Percentiles rank a stretch among this genome's conserved stretches.
Conservation (phyloP, 2,113 vertebrate genomes). For the Cromileptes altivelis region DNA sequence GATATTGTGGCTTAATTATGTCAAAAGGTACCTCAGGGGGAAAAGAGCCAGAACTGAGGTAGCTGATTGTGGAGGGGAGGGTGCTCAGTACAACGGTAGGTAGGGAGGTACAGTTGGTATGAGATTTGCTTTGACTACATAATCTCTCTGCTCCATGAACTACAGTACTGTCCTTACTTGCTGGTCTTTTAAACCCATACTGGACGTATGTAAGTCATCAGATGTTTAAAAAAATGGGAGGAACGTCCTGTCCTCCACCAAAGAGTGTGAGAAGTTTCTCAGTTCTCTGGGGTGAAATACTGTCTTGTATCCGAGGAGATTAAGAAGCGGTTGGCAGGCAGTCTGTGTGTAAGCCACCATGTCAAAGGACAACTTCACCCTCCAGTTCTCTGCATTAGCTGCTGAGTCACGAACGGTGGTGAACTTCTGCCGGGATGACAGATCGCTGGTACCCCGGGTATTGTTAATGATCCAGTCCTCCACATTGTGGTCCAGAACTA, state of each 20-base stretch:
- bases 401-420: conserved; percentile 94
- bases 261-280: conserved; percentile 90
- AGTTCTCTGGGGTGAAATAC: conserved; percentile 90
- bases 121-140: background rate
- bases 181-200: conserved; percentile 1
- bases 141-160: background rate
- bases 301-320: conserved; percentile 91
- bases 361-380: conserved; percentile 93
- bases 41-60: conserved; percentile 15
- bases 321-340: conserved; percentile 91
- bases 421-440: conserved; percentile 92
- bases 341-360: conserved; percentile 93
- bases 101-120: no score
- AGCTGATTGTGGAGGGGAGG: background rate
- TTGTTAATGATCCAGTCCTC: conserved; percentile 95
- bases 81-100: no score
- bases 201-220: background rate
- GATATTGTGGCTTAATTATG: background rate
- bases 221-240: conserved; percentile 86
- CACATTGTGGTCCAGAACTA: conserved; percentile 89
- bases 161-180: conserved; percentile 11
- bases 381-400: conserved; percentile 94
- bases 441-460: conserved; percentile 89
- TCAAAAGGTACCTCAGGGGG: background rate
- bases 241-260: conserved; percentile 94